These are phyloP conservation scores for Microcebus griseorufus DNA, from an alignment of 2,113 vertebrate species.

Conservation along the genomic window DNA sequence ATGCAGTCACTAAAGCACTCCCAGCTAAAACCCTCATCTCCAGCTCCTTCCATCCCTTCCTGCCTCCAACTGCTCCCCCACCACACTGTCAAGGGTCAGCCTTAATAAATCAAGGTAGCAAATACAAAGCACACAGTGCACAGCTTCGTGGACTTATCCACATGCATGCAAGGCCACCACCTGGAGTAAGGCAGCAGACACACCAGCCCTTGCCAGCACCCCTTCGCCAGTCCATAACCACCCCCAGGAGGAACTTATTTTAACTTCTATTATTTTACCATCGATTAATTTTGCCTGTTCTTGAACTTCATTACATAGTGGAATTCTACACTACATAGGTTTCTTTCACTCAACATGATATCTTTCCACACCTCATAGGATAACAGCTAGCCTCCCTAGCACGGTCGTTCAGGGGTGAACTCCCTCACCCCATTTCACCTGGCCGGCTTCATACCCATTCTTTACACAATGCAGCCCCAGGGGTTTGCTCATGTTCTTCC, in stretches of 20 bases:
- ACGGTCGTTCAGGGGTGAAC: background rate
- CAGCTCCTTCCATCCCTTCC: background rate
- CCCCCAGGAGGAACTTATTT: background rate
- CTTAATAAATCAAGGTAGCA: background rate
- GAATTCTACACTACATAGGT: fast-evolving
- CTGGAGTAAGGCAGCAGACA: no score
- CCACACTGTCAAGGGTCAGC: background rate
- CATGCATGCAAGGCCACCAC: background rate
- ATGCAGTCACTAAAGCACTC: background rate
- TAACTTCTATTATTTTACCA: background rate
- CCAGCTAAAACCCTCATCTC: background rate
- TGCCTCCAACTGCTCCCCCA: background rate
- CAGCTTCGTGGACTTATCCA: background rate
- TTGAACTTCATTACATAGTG: background rate
- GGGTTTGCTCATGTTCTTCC: background rate
- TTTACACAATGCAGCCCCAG: background rate
- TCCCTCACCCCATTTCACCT: background rate
- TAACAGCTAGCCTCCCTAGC: background rate
- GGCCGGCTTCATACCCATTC: background rate
- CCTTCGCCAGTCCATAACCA: no score
- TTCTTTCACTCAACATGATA: background rate
- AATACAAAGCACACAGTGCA: background rate
- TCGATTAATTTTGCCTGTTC: background rate
- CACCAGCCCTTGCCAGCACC: fast-evolving
- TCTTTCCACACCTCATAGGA: background rate